Percentiles rank a stretch among this genome's conserved stretches.
phyloP scores from a whole-genome alignment of 2,797 vertebrate genomes.

The Buceros bicornis region DNA sequence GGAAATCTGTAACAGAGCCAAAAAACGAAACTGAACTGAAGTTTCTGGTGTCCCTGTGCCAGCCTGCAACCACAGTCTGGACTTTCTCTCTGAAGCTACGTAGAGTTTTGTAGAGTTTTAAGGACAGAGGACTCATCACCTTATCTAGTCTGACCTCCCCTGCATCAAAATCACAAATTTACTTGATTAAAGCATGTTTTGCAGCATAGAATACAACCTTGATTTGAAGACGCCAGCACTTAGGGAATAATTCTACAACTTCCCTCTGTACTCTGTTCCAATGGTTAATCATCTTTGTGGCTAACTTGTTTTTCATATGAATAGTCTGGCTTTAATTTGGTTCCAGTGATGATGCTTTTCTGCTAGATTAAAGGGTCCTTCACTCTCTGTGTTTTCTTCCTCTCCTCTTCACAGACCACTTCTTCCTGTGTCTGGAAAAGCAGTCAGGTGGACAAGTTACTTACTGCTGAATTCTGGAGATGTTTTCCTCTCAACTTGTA shows the following conservation, averaged over 20 bases:
- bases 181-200: constrained; percentile 14
- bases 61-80: constrained; percentile 30
- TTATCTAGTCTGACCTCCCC: constrained; percentile 16
- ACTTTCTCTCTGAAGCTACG: not conserved
- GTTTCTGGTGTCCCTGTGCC: constrained; percentile 25
- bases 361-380: not conserved
- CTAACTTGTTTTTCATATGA: constrained; percentile 30
- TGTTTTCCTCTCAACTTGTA: not conserved
- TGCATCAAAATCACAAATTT: not conserved
- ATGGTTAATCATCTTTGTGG: not conserved
- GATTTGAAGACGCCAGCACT: not conserved
- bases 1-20: constrained; percentile 1
- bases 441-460: not conserved
- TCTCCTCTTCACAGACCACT: not conserved
- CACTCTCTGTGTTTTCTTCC: not conserved
- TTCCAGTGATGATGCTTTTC: not conserved
- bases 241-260: not conserved
- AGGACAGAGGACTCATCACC: constrained; percentile 4
- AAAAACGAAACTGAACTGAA: not conserved
- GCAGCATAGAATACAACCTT: not conserved
- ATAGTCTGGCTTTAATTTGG: constrained; percentile 5
- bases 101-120: not conserved
- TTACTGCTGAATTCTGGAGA: not conserved
- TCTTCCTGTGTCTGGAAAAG: not conserved
- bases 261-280: not conserved